phyloP scores from a whole-genome alignment of 2,113 vertebrate species.

The Pristiophorus japonicus region DNA sequence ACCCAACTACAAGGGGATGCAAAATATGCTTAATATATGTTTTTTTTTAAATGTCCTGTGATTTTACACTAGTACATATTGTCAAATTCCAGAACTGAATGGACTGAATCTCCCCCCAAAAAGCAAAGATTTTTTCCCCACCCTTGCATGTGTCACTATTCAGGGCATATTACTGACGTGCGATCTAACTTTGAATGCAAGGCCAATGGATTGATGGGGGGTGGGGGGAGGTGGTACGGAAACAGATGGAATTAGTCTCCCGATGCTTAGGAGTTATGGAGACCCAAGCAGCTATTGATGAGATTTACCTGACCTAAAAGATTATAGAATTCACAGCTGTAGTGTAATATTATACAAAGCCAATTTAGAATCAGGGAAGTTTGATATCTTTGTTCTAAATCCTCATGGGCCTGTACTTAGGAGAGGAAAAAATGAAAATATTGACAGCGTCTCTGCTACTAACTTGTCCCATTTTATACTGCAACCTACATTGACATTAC shows the following conservation, averaged over 20 bases:
- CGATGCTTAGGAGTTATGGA: neutral
- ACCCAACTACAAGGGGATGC: neutral
- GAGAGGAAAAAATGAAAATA: neutral
- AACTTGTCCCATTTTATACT: neutral
- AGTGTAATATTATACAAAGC: slow-evolving; percentile 29
- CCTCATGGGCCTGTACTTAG: neutral
- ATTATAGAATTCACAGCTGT: neutral
- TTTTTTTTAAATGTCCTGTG: neutral
- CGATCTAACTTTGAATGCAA: neutral
- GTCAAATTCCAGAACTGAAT: neutral
- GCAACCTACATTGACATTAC: neutral
- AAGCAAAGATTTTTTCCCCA: neutral
- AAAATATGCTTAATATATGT: neutral
- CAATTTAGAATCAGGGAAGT: neutral
- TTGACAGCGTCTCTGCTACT: neutral
- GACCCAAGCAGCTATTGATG: slow-evolving; percentile 17
- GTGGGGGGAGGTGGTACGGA: neutral
- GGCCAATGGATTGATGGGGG: no score
- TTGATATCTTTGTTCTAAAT: neutral
- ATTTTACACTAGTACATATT: neutral
- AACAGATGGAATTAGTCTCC: neutral
- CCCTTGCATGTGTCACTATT: neutral
- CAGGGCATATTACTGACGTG: neutral
- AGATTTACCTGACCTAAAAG: neutral
- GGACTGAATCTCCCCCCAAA: neutral